Conservation (phyloP, 2,888 invertebrate genomes). For the Chymomyza caudatula region DNA sequence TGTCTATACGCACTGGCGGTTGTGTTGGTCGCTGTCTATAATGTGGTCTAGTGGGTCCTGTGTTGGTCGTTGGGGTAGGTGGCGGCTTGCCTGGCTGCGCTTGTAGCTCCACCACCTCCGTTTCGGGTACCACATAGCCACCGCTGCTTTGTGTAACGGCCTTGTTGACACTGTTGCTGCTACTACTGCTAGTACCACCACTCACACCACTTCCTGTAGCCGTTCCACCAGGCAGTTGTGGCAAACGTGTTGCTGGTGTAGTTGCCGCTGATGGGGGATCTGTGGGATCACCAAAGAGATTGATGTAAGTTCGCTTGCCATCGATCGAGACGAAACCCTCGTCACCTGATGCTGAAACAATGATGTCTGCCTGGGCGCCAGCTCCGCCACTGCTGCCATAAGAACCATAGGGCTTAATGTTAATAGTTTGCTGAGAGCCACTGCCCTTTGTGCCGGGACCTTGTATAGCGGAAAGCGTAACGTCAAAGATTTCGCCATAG, state of each 20-base stretch:
- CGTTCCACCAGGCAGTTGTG: conserved; percentile 64
- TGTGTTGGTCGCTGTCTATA: conserved; percentile 78
- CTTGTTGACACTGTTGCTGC: conserved; percentile 29
- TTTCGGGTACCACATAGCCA: conserved; percentile 81
- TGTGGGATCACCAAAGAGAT: conserved; percentile 85
- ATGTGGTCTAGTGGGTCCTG: conserved; percentile 83
- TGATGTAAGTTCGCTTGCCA: conserved; percentile 92
- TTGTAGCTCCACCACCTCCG: conserved; percentile 78
- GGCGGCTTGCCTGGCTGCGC: conserved; percentile 78
- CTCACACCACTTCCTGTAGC: conserved; percentile 48
- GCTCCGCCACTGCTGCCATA: conserved; percentile 76
- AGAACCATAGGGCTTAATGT: conserved; percentile 76
- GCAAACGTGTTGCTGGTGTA: conserved; percentile 73
- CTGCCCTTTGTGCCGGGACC: conserved; percentile 83
- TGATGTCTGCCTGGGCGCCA: conserved; percentile 82
- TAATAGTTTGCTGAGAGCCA: conserved; percentile 77
- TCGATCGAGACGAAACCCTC: conserved; percentile 95
- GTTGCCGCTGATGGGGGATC: conserved; percentile 76
- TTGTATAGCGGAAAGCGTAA: conserved; percentile 92
- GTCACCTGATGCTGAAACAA: conserved; percentile 87
- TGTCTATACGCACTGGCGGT: conserved; percentile 85
- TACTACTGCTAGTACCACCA: conserved; percentile 36
- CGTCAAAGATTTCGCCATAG: conserved; percentile 91
- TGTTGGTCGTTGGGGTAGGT: conserved; percentile 65
- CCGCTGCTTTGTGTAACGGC: conserved; percentile 79